Evolutionary conservation across 2,888 invertebrate genomes (phyloP).

Genomic region (Hydrotaea cyrtoneurina): DNA sequence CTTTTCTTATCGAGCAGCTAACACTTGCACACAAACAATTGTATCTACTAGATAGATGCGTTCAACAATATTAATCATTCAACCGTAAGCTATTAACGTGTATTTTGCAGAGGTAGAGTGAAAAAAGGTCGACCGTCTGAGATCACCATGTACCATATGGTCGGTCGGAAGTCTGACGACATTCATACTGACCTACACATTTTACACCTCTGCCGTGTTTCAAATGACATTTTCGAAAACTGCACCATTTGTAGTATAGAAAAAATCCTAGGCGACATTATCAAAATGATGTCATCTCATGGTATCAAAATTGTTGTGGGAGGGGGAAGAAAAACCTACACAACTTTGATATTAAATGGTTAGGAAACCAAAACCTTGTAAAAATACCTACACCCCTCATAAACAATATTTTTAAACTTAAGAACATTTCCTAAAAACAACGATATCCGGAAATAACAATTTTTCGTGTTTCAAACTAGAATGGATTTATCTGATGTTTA

Average conservation of each 20-base stretch:
- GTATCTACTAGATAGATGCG: slow-evolving; percentile 11
- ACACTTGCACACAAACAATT: background rate
- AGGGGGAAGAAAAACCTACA: background rate
- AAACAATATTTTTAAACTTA: background rate
- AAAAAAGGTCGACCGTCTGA: slow-evolving; percentile 63
- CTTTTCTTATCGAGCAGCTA: background rate
- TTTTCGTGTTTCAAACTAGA: background rate
- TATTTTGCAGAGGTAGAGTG: slow-evolving; percentile 57
- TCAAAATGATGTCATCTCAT: slow-evolving; percentile 32
- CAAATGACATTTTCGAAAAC: background rate
- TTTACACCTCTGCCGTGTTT: background rate
- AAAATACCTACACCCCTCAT: background rate
- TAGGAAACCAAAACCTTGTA: background rate
- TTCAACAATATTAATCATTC: slow-evolving; percentile 52
- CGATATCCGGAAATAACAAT: background rate
- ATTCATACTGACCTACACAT: slow-evolving; percentile 18
- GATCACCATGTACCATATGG: slow-evolving; percentile 64
- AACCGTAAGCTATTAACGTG: slow-evolving; percentile 50
- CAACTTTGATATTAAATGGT: slow-evolving; percentile 4
- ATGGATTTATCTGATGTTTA: background rate
- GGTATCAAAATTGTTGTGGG: background rate
- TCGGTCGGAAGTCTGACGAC: slow-evolving; percentile 5
- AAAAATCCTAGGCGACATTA: slow-evolving; percentile 14
- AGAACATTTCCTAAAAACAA: background rate
- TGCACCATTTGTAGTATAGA: background rate